Conservation (phyloP, 1,140 invertebrate species). For the Drosophila pandora region DNA sequence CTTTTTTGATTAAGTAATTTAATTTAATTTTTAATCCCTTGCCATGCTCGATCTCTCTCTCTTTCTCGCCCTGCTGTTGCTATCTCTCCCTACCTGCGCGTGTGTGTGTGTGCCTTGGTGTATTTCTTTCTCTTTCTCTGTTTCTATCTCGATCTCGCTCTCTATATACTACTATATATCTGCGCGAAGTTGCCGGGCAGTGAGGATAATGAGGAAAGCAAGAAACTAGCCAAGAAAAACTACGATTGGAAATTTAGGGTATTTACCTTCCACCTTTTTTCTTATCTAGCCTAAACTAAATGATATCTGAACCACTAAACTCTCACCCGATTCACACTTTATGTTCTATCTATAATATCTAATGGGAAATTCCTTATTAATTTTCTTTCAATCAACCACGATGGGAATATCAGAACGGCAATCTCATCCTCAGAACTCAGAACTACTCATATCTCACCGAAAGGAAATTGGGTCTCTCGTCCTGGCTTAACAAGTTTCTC, state of each 20-base stretch:
- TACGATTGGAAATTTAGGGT: constrained; percentile 93
- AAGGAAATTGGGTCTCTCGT: constrained; percentile 18
- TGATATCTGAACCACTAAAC: constrained; percentile 36
- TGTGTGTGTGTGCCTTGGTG: constrained; percentile 43
- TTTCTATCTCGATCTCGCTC: constrained; percentile 27
- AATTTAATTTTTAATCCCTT: constrained; percentile 33
- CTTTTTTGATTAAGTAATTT: constrained; percentile 34
- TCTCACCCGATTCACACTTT: constrained; percentile 53
- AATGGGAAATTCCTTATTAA: constrained; percentile 44
- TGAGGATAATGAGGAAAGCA: constrained; percentile 85
- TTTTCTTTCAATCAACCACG: constrained; percentile 27
- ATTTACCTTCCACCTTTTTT: constrained; percentile 80
- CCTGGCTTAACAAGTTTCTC: constrained; percentile 33
- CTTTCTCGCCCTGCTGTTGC: constrained; percentile 39
- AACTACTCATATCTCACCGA: constrained; percentile 37
- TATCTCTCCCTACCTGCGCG: constrained; percentile 36
- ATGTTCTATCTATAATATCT: constrained; percentile 27
- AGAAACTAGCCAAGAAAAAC: constrained; percentile 87
- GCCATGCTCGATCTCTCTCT: constrained; percentile 35
- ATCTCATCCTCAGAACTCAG: constrained; percentile 40
- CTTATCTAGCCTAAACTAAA: constrained; percentile 33
- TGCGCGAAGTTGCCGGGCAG: constrained; percentile 83
- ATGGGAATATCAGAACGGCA: constrained; percentile 23
- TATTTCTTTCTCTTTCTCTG: constrained; percentile 49
- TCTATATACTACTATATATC: constrained; percentile 15